These are phyloP conservation scores for Botrylloides violaceus DNA, from an alignment of 23 tunicate species.

Conservation along the genomic window DNA sequence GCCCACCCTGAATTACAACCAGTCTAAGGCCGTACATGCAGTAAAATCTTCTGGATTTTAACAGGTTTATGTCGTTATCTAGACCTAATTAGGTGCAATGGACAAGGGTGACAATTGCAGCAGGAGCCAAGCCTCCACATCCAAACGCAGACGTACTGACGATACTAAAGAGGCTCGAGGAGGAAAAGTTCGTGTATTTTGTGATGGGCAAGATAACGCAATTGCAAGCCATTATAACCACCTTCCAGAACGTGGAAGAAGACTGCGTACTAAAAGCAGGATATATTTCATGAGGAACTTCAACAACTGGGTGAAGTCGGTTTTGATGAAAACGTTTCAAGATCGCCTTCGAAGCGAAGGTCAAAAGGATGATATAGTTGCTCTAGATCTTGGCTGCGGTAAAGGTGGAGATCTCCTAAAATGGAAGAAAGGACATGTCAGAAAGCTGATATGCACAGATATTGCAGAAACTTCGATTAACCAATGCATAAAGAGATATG, in stretches of 20 bases:
- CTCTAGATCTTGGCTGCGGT: constrained; percentile 81
- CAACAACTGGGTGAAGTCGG: constrained; percentile 94
- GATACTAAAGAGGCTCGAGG: neutral
- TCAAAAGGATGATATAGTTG: constrained; percentile 15
- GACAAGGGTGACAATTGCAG: no score
- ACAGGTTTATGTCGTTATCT: no score
- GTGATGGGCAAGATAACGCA: constrained; percentile 6
- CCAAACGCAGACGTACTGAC: neutral
- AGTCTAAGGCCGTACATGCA: no score
- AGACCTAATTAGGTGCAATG: no score
- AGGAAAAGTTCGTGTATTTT: neutral
- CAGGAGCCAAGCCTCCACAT: no score
- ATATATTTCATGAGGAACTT: constrained; percentile 91
- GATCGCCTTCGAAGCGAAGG: constrained; percentile 18
- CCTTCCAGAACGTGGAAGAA: constrained; percentile 55
- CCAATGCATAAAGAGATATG: constrained; percentile 71
- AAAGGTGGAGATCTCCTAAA: constrained; percentile 94
- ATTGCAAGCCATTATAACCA: constrained; percentile 81
- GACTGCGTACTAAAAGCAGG: constrained; percentile 58
- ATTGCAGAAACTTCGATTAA: constrained; percentile 73
- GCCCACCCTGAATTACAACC: no score
- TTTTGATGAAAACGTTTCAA: constrained; percentile 46
- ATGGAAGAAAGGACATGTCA: constrained; percentile 80
- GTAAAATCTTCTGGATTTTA: no score
- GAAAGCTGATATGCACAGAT: constrained; percentile 78